Evolutionary conservation across 2,888 invertebrate genomes (phyloP).

Genomic region (Lasius platythorax): DNA sequence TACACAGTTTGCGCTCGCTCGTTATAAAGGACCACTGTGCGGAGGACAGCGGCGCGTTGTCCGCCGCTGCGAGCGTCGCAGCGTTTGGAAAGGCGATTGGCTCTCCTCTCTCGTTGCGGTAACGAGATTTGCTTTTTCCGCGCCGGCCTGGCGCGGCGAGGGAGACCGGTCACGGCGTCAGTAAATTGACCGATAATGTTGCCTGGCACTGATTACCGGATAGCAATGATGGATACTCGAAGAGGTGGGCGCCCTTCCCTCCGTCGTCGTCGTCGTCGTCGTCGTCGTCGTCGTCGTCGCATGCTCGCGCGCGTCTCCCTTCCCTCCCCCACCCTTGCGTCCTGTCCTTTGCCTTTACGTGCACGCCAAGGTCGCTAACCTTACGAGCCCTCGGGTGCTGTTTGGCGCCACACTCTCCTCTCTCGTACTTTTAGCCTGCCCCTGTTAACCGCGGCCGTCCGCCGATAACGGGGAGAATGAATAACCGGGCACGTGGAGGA

Average conservation of each 20-base stretch:
- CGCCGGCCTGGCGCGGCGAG: slow-evolving; percentile 7
- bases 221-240: slow-evolving; percentile 78
- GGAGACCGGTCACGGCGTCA: slow-evolving; percentile 67
- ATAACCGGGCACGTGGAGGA: slow-evolving; percentile 19
- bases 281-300: slow-evolving; percentile 30
- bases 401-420: slow-evolving; percentile 79
- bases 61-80: not conserved
- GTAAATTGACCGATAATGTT: slow-evolving; percentile 80
- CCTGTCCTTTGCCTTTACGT: slow-evolving; percentile 68
- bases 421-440: slow-evolving; percentile 64
- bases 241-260: slow-evolving; percentile 29
- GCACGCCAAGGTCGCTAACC: slow-evolving; percentile 74
- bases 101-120: slow-evolving; percentile 39
- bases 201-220: slow-evolving; percentile 79
- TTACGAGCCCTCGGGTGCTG: slow-evolving; percentile 75
- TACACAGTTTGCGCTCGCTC: not conserved
- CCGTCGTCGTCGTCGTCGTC: slow-evolving; percentile 23
- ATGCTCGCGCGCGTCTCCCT: not conserved
- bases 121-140: slow-evolving; percentile 67
- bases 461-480: slow-evolving; percentile 30
- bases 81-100: slow-evolving; percentile 33
- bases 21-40: slow-evolving; percentile 10
- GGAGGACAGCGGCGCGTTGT: slow-evolving; percentile 15
- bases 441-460: no score
- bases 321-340: slow-evolving; percentile 5